Evolutionary conservation across 1,140 invertebrate species (phyloP), one percentile per base, ranked within the genome.

Genomic region (Gonatopus flavifemur): DNA sequence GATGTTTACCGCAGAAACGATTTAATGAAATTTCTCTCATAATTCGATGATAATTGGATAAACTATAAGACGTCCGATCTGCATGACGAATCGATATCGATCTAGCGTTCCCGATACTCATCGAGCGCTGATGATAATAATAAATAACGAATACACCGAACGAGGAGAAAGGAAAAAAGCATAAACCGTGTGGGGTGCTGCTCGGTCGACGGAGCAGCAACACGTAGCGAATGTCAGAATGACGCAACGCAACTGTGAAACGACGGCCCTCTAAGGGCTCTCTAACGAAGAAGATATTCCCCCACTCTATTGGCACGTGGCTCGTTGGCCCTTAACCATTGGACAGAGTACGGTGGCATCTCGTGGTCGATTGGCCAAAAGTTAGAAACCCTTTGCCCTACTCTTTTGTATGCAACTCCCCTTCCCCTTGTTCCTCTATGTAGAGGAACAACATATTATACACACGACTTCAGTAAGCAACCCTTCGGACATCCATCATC

Each of bases 401-500:
- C n/a, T 48, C 52, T 49, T 52, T n/a, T 24, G 8, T 10, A 37
- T 31, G 37, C 42, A 56, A 42, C 47, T 50, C 43, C 47, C 36
- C 49, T 44, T 49, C 39, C 37, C 25, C 30, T 40, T 52, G 44
- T 46, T 40, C 19, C 46, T 18, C 44, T 37, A 20, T 22, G 24
- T n/a, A n/a, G n/a, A n/a, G n/a, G n/a, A n/a, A n/a, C n/a, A n/a
- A n/a, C n/a, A n/a, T n/a, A n/a, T n/a, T n/a, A n/a, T n/a, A n/a
- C 49, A 51, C 52, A 58, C 41, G 49, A 66, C n/a, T n/a, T n/a
- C n/a, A n/a, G n/a, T n/a, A n/a, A 64, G 52, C 70, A 73, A 76
- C 72, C 72, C 72, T 71, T 76, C 69, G 59, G 35, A 62, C 66
- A 76, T 73, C 57, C 59, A 74, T 76, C 73, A 74, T 70, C 64